These are phyloP conservation scores for Myoxocephalus aenaeus DNA, from an alignment of 2,797 vertebrate genomes.

Conservation along the genomic window DNA sequence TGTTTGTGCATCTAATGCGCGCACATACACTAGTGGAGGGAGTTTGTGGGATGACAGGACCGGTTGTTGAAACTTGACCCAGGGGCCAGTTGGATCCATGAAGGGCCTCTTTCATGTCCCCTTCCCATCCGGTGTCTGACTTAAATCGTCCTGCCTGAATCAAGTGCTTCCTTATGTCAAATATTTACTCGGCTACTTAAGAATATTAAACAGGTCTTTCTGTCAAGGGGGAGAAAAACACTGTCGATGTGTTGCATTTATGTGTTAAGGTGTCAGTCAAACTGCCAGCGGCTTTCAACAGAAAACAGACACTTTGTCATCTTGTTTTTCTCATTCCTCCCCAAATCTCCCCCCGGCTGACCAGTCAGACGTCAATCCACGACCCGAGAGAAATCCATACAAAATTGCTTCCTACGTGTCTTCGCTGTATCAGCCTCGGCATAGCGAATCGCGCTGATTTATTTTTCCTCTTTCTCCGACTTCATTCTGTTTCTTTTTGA, in stretches of 20 bases:
- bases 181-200: conserved; percentile 73
- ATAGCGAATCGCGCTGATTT: conserved; percentile 54
- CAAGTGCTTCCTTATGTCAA: conserved; percentile 83
- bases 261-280: conserved; percentile 55
- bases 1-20: conserved; percentile 49
- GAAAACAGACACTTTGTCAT: conserved; percentile 51
- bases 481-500: conserved; percentile 47
- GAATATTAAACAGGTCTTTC: conserved; percentile 73
- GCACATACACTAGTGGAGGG: conserved; percentile 23
- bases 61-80: conserved; percentile 75
- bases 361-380: conserved; percentile 29
- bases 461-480: conserved; percentile 35
- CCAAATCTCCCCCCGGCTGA: conserved; percentile 25
- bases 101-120: conserved; percentile 79
- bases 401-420: conserved; percentile 9
- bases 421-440: conserved; percentile 20
- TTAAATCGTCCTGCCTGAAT: conserved; percentile 69
- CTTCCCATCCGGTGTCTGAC: conserved; percentile 72
- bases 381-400: conserved; percentile 25
- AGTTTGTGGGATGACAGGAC: conserved; percentile 48
- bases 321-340: conserved; percentile 34
- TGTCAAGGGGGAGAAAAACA: conserved; percentile 24
- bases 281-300: conserved; percentile 9
- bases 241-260: conserved; percentile 21
- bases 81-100: conserved; percentile 64